Base-by-base conservation (phyloP, 2,888 invertebrate species). In the Spodoptera picta region DNA sequence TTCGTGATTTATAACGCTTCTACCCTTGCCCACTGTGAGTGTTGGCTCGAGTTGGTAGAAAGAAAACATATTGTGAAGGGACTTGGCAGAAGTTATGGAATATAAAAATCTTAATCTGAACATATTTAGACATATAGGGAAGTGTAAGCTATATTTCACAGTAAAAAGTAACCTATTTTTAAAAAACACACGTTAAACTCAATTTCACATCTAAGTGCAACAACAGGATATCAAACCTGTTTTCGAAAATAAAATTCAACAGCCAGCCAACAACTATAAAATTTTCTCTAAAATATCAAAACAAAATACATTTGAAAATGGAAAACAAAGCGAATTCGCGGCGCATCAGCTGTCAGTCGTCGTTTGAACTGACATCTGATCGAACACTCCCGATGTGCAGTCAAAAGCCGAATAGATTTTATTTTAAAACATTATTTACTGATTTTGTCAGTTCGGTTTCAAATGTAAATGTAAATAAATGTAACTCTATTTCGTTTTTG, bases 351-450 rank as follows among this genome's bases (percentile, higher is more conserved):
- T 72, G 74, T 60, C 71, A 73, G 53, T 64, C 62, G 48, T 23
- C 36, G 43, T 73, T 69, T 57, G 49, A 57, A 73, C 19, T 73
- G 71, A 73, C 64, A 36, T 64, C 55, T 61, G 69, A 67, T 71
- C 51, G 67, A 72, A 68, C 52, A 55, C 24, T 57, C 49, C 12
- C 54, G 19, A 55, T 46, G 27, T 72, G 63, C 58, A 57, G 45
- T 27, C 46, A 14, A 41, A 55, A 44, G 49, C 42, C 19, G 31
- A 69, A 69, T 72, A 57, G 57, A 69, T 64, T 64, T 64, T 51
- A 64, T 73, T 73, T 73, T 48, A 73, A 55, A 73, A 68, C 14
- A 47, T 58, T 70, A 68, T 70, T 57, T 58, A 73, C 70, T 73
- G 68, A 67, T 73, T 73, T 73, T 73, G 68, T 59, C 56, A 68